These are phyloP conservation scores for Molothrus ater DNA, from an alignment of 2,797 vertebrate species.

Conservation along the genomic window DNA sequence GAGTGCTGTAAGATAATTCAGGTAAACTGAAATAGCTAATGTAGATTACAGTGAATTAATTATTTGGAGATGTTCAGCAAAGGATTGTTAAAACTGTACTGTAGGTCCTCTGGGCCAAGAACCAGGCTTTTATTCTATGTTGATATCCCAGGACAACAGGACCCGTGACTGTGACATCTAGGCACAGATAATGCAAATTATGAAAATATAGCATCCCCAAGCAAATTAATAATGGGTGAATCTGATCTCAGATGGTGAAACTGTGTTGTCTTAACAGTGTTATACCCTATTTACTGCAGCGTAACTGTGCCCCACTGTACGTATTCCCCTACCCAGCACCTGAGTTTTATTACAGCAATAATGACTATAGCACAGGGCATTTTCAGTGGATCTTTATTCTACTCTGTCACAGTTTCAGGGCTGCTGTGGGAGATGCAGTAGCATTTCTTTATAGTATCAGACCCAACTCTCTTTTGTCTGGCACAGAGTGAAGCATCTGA, in stretches of 20 bases:
- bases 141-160: neutral
- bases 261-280: neutral
- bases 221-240: neutral
- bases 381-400: conserved; percentile 4
- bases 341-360: conserved; percentile 28
- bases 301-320: neutral
- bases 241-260: neutral
- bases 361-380: neutral
- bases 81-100: conserved; percentile 19
- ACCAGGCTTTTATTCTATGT: neutral
- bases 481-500: neutral
- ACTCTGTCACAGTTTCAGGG: neutral
- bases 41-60: conserved; percentile 34
- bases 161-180: fast-evolving
- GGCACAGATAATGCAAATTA: neutral
- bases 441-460: neutral
- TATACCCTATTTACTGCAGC: neutral
- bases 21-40: conserved; percentile 36
- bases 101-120: neutral
- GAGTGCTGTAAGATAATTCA: conserved; percentile 51
- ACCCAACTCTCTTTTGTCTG: neutral
- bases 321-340: neutral
- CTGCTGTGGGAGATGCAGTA: neutral
- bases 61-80: conserved; percentile 36
- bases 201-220: neutral